phyloP scores from a whole-genome alignment of 2,113 vertebrate species.

The Semnornis frantzii region DNA sequence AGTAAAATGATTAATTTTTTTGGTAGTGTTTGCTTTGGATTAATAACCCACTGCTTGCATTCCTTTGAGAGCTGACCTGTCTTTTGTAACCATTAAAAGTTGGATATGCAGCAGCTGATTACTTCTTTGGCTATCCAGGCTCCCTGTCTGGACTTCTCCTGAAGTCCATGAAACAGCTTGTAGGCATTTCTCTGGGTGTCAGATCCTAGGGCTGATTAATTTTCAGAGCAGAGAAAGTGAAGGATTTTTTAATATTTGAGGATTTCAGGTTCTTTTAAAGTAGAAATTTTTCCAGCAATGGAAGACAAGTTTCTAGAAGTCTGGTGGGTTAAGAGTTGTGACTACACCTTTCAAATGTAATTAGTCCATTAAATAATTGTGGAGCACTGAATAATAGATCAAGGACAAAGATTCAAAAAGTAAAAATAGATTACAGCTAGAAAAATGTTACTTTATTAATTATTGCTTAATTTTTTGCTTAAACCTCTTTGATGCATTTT shows the following conservation, averaged over 20 bases:
- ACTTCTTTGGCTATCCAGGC: neutral
- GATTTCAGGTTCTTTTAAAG: neutral
- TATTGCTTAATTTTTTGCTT: neutral
- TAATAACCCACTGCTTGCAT: constrained; percentile 11
- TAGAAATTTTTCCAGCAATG: neutral
- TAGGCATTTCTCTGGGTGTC: neutral
- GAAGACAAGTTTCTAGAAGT: neutral
- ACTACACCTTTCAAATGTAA: neutral
- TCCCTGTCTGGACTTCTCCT: neutral
- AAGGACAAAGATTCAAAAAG: neutral
- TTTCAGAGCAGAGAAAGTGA: neutral
- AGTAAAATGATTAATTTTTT: neutral
- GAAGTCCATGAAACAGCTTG: neutral
- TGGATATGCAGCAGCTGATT: neutral
- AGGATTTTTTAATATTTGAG: neutral
- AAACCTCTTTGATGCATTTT: neutral
- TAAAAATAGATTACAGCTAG: neutral
- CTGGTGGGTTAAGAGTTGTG: neutral
- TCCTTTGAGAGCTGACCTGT: constrained; percentile 6
- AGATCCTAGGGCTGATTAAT: neutral
- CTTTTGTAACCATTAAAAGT: constrained; percentile 46
- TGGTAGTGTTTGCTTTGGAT: constrained; percentile 54
- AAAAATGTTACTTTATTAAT: neutral
- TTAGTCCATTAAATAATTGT: neutral
- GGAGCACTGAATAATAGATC: neutral